A percentile compares a stretch with the other conserved stretches of the same genome.
Evolutionary conservation across 1,140 invertebrate species (phyloP).

Genomic region (Asbolus verrucosus): DNA sequence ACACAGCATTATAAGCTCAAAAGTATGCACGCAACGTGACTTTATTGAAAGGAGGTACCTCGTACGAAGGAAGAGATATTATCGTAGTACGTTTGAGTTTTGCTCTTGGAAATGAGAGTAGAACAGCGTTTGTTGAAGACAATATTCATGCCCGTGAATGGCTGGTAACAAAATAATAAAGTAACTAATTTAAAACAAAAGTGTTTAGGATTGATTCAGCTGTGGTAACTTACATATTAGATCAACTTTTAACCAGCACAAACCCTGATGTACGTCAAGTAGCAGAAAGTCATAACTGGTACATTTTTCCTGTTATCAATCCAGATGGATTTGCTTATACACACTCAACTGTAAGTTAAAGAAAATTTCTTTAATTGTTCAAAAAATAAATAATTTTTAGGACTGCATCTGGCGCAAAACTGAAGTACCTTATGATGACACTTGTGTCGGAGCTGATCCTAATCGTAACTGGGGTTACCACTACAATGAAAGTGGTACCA

Average conservation of each 20-base stretch:
- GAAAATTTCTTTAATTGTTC: constrained; percentile 1
- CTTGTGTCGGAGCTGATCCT: constrained; percentile 75
- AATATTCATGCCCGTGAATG: constrained; percentile 82
- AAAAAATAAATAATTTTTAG: constrained; percentile 60
- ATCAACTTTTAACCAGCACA: constrained; percentile 71
- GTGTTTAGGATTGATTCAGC: constrained; percentile 74
- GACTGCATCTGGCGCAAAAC: constrained; percentile 82
- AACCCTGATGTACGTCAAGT: constrained; percentile 66
- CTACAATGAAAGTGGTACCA: constrained; percentile 76
- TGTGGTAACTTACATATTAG: constrained; percentile 74
- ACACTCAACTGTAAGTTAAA: constrained; percentile 69
- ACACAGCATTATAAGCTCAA: constrained; percentile 48
- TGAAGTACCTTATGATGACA: constrained; percentile 66
- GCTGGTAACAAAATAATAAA: background rate
- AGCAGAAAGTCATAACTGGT: constrained; percentile 75
- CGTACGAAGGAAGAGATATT: constrained; percentile 73
- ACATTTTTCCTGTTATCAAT: constrained; percentile 77
- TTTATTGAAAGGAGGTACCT: constrained; percentile 68
- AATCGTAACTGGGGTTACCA: constrained; percentile 82
- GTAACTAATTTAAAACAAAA: background rate
- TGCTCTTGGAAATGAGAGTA: constrained; percentile 60
- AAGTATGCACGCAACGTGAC: constrained; percentile 67
- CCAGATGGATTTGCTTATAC: constrained; percentile 86
- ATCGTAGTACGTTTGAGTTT: constrained; percentile 71
- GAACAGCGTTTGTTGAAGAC: constrained; percentile 65